Evolutionary conservation across 2,113 vertebrate genomes (phyloP).

Genomic region (Dryoscopus gambensis): DNA sequence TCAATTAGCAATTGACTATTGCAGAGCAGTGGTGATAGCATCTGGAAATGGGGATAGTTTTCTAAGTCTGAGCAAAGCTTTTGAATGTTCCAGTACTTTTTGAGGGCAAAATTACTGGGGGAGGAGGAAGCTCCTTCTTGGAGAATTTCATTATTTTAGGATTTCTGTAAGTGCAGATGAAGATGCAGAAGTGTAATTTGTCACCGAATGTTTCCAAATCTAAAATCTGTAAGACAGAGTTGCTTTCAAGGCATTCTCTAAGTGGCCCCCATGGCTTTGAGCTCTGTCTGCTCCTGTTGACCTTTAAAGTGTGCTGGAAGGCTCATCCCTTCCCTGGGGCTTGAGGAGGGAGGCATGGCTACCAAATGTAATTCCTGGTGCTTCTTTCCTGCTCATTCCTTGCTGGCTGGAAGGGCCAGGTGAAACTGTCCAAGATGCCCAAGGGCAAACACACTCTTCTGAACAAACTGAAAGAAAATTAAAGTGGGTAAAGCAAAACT

Average conservation of each 20-base stretch:
- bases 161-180: background rate
- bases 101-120: slow-evolving; percentile 7
- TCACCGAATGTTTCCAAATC: background rate
- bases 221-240: background rate
- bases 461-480: background rate
- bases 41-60: background rate
- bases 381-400: background rate
- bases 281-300: background rate
- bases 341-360: background rate
- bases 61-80: background rate
- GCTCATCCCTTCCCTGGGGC: background rate
- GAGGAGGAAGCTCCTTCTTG: background rate
- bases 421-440: background rate
- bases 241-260: background rate
- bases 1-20: slow-evolving; percentile 45
- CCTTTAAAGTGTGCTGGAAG: background rate
- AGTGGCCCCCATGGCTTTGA: background rate
- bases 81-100: background rate
- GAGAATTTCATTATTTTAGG: background rate
- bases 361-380: background rate
- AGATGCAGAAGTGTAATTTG: background rate
- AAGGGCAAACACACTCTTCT: background rate
- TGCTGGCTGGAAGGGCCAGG: background rate
- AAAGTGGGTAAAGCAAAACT: background rate
- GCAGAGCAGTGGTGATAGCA: background rate